phyloP scores from a whole-genome alignment of 2,113 vertebrate species.

The Tachysurus fulvidraco region DNA sequence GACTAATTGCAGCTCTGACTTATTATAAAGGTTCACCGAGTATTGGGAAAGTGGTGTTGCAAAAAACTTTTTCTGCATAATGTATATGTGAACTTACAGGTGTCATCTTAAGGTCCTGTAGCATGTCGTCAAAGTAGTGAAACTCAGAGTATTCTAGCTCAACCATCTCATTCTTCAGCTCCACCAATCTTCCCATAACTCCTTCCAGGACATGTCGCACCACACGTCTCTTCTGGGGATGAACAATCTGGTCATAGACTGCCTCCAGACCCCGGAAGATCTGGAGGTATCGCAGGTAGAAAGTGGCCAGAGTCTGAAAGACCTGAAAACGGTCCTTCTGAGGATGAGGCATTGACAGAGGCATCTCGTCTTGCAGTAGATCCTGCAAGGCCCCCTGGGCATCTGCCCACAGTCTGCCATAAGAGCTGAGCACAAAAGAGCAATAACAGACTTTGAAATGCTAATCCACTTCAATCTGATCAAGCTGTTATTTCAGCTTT shows the following conservation, averaged over 20 bases:
- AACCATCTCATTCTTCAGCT: constrained; percentile 84
- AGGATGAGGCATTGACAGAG: constrained; percentile 56
- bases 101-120: constrained; percentile 75
- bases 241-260: constrained; percentile 71
- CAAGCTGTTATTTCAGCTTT: not conserved
- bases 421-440: constrained; percentile 65
- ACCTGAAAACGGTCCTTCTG: constrained; percentile 58
- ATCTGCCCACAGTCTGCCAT: constrained; percentile 76
- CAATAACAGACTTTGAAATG: not conserved
- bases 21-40: not conserved
- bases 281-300: constrained; percentile 80
- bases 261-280: constrained; percentile 75
- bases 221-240: constrained; percentile 74
- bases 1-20: not conserved
- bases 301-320: constrained; percentile 72
- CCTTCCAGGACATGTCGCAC: constrained; percentile 74
- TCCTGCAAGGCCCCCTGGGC: constrained; percentile 74
- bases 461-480: constrained; percentile 6
- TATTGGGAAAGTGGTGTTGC: not conserved
- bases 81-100: constrained; percentile 70
- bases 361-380: constrained; percentile 73
- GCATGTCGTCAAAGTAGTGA: constrained; percentile 74
- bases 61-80: constrained; percentile 3
- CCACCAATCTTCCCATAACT: constrained; percentile 81
- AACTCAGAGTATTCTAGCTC: constrained; percentile 79